phyloP scores from a whole-genome alignment of 2,888 invertebrate species.

The Chrysina gloriosa region DNA sequence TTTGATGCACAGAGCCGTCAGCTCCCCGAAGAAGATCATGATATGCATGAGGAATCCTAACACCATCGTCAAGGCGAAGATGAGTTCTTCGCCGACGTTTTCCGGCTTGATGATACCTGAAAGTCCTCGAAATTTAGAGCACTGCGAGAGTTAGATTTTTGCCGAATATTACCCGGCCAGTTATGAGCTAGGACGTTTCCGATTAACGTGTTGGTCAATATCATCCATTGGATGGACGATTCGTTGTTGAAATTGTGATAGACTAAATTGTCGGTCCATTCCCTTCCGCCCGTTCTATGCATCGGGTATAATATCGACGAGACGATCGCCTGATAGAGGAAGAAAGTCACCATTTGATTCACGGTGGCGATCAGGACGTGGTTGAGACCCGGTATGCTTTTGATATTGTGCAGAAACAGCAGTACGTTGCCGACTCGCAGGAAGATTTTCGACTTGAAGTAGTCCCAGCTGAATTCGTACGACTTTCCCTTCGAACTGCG shows the following conservation, averaged over 20 bases:
- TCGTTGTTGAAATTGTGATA: slow-evolving; percentile 32
- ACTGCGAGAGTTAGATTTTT: neutral
- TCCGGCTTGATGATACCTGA: slow-evolving; percentile 30
- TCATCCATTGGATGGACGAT: slow-evolving; percentile 20
- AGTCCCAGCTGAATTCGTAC: slow-evolving; percentile 12
- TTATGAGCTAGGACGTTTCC: slow-evolving; percentile 32
- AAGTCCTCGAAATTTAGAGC: neutral
- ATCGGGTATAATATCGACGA: slow-evolving; percentile 21
- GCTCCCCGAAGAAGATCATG: slow-evolving; percentile 37
- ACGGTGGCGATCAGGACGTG: slow-evolving; percentile 12
- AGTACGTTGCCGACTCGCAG: slow-evolving; percentile 5
- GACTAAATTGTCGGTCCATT: slow-evolving; percentile 25
- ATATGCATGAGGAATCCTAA: slow-evolving; percentile 37
- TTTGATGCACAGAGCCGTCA: slow-evolving; percentile 38
- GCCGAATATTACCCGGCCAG: slow-evolving; percentile 22
- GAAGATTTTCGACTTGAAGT: slow-evolving; percentile 32
- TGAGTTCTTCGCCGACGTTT: neutral
- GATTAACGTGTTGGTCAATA: slow-evolving; percentile 24
- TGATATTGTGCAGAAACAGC: slow-evolving; percentile 4
- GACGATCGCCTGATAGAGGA: slow-evolving; percentile 14
- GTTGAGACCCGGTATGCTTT: slow-evolving; percentile 35
- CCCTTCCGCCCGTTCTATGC: neutral
- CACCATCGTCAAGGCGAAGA: slow-evolving; percentile 24
- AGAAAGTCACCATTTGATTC: slow-evolving; percentile 15
- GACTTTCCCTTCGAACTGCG: slow-evolving; percentile 25